These are phyloP conservation scores for Zaprionus lachaisei DNA, from an alignment of 1,140 invertebrate genomes.

Conservation along the genomic window DNA sequence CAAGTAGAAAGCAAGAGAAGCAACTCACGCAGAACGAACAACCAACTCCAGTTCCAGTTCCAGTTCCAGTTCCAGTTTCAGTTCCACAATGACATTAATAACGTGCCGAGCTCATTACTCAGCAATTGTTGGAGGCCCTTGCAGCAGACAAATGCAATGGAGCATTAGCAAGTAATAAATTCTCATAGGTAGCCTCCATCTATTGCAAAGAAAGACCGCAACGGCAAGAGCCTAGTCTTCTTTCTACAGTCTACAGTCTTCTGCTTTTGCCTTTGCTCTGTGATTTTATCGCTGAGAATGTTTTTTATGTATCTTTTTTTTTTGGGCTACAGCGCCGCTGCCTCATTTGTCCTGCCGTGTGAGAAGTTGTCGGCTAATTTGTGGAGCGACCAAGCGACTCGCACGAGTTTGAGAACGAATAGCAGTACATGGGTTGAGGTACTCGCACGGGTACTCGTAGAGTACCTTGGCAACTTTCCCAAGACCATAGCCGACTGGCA, in stretches of 20 bases:
- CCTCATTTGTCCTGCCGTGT: conserved; percentile 62
- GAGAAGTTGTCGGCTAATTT: conserved; percentile 57
- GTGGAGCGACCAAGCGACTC: conserved; percentile 12
- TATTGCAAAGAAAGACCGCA: conserved; percentile 62
- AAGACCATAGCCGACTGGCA: neutral
- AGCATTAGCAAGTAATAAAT: conserved; percentile 81
- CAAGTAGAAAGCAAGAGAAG: conserved; percentile 46
- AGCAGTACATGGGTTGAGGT: neutral
- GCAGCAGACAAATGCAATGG: conserved; percentile 68
- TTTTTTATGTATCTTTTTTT: conserved; percentile 9
- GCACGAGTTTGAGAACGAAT: conserved; percentile 2
- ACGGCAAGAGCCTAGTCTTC: neutral
- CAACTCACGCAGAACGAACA: conserved; percentile 12
- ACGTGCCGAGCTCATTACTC: conserved; percentile 81
- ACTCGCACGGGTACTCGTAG: neutral
- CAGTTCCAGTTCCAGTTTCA: conserved; percentile 24
- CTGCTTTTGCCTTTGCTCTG: conserved; percentile 3
- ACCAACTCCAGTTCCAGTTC: neutral
- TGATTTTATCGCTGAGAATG: conserved; percentile 60
- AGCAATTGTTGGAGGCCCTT: conserved; percentile 62
- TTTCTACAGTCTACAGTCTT: neutral
- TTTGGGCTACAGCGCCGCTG: conserved; percentile 13
- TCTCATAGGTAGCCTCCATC: conserved; percentile 60
- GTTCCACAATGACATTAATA: conserved; percentile 75
- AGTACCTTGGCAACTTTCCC: neutral